Base-by-base conservation (phyloP, 2,888 invertebrate species). In the Metellina segmentata region DNA sequence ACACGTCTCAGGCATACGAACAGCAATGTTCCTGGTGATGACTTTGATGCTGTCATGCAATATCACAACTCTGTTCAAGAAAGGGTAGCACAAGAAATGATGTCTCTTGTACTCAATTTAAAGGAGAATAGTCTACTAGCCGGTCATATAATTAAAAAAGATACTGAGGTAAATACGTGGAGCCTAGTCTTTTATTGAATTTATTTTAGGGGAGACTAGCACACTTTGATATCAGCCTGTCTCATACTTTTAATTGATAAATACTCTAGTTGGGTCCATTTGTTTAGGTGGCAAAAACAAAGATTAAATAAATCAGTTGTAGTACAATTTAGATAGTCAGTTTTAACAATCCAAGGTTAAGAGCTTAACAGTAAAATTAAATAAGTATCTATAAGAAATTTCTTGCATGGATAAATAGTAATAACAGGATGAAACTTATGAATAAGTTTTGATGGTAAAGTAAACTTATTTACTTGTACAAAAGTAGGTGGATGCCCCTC, bases 41-140 rank as follows among this genome's bases (percentile, higher is more conserved):
- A 98, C 94, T 96, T 98, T 93, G 98, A 98, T 94, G 96, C 97
- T 51, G 95, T 98, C 13, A 96, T 99, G 86, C 97, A 97, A 94
- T 97, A 98, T 95, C 98, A 99, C 94, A 97, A 98, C 94, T 96
- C 97, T 93, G 96, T 97, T 95, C 99, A 99, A 94, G 98, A 98
- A 94, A 97, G 97, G 94, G 97, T 99, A 49, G 98, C 99, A 0
- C 98, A 98, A 94, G 98, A 99, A 94, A 98, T 99, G 97, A 96
- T 99, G n/a, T 95, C 96, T 90, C 96, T 99, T 94, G 98, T 98
- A 0, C 96, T 96, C 94, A 98, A 96, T 94, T 96, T 99, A 89
- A 98, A 98, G 94, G 98, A 98, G 94, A 98, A 99, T 95, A 98
- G 98, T 0, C 96, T 97, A 94, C 96, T 97, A 70, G 98, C 99